Conservation (phyloP, 1,140 invertebrate genomes). For the Octopus bimaculoides region DNA sequence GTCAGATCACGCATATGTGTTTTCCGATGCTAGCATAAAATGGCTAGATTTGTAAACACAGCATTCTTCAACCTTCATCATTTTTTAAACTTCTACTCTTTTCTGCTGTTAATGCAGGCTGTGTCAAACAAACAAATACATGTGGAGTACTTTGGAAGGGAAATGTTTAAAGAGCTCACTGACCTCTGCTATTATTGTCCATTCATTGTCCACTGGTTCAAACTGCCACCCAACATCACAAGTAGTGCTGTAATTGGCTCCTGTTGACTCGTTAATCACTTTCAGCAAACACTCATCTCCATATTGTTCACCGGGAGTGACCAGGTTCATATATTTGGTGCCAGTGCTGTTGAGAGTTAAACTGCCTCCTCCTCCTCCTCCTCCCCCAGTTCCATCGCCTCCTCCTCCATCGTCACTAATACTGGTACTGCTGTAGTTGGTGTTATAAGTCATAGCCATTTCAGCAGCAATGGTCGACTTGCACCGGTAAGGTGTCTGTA, state of each 20-base stretch:
- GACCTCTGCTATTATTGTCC: not conserved
- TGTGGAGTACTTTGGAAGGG: too few relatives aligned
- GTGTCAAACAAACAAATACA: too few relatives aligned
- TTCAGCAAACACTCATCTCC: not conserved
- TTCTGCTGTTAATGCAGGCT: too few relatives aligned
- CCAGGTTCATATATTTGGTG: not conserved
- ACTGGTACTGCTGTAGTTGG: not conserved
- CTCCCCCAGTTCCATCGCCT: too few relatives aligned
- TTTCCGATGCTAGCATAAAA: too few relatives aligned
- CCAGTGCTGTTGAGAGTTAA: not conserved
- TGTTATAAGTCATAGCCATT: not conserved
- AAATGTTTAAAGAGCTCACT: not conserved
- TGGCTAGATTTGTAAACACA: too few relatives aligned
- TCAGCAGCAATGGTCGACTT: not conserved
- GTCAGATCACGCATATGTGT: too few relatives aligned
- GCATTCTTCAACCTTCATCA: too few relatives aligned
- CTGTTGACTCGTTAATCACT: not conserved
- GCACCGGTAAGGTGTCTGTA: constrained; percentile 25
- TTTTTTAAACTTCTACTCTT: too few relatives aligned
- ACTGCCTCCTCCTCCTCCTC: too few relatives aligned
- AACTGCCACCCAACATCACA: not conserved
- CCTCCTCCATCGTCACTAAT: not conserved
- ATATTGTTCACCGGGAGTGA: not conserved
- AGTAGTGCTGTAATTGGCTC: not conserved
- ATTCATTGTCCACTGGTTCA: constrained; percentile 2